Percentiles rank a stretch among this genome's conserved stretches.
Evolutionary conservation across 53 echinoderm and acorn worm genomes (phyloP).

Genomic region (Apostichopus leukothele): DNA sequence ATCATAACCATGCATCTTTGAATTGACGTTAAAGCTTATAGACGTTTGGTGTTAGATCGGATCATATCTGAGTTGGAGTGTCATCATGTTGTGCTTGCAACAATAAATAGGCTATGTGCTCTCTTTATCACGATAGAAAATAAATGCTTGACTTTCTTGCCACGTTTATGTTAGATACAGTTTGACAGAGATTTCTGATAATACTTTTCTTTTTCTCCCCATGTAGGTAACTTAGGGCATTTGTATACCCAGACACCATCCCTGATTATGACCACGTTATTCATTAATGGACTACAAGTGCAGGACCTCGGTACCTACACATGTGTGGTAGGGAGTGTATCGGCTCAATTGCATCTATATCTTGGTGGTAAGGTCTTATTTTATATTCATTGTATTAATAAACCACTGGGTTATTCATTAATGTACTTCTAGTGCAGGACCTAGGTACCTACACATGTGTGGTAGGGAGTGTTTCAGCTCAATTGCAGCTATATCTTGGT

Average conservation of each 20-base stretch:
- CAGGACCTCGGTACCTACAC: slow-evolving; percentile 56
- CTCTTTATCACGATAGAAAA: too few relatives aligned
- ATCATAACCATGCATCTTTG: too few relatives aligned
- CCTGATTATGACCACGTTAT: slow-evolving; percentile 46
- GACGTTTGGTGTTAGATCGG: too few relatives aligned
- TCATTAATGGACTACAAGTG: slow-evolving; percentile 37
- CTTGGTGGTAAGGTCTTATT: not conserved
- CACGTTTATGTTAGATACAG: too few relatives aligned
- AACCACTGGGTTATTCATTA: too few relatives aligned
- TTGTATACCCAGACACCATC: slow-evolving; percentile 48
- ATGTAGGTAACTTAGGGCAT: slow-evolving; percentile 47
- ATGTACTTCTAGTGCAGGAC: not conserved
- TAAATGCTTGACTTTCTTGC: too few relatives aligned
- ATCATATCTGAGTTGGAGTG: too few relatives aligned
- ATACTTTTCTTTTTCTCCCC: not conserved
- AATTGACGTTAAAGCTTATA: too few relatives aligned
- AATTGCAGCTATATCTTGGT: slow-evolving; percentile 24
- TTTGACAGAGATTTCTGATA: too few relatives aligned
- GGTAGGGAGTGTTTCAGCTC: slow-evolving; percentile 39
- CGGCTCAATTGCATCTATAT: slow-evolving; percentile 18
- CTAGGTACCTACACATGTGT: slow-evolving; percentile 58
- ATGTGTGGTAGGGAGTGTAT: slow-evolving; percentile 54
- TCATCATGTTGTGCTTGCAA: too few relatives aligned
- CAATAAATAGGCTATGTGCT: too few relatives aligned
- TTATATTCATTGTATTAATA: too few relatives aligned